These are phyloP conservation scores for Hesperia comma DNA, from an alignment of 2,888 invertebrate genomes.

Conservation along the genomic window DNA sequence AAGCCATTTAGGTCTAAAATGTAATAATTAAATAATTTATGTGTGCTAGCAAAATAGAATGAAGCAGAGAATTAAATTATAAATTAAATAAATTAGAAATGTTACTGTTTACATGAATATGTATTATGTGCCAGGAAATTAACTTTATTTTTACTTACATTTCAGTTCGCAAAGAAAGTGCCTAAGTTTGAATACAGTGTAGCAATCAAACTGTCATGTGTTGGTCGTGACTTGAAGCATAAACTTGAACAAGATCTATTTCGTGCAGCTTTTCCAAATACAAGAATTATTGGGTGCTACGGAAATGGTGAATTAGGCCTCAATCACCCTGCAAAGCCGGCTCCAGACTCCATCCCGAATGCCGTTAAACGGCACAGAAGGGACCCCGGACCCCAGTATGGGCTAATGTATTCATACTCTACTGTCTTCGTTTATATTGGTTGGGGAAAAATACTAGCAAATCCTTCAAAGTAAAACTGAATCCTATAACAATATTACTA, in stretches of 20 bases:
- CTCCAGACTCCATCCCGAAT: slow-evolving; percentile 39
- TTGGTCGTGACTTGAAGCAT: slow-evolving; percentile 71
- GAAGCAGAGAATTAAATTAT: too few relatives aligned
- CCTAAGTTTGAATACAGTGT: slow-evolving; percentile 71
- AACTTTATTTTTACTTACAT: background rate
- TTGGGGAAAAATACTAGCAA: slow-evolving; percentile 65
- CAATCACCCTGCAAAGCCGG: slow-evolving; percentile 58
- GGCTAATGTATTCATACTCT: slow-evolving; percentile 72
- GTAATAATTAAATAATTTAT: too few relatives aligned
- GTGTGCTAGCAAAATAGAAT: too few relatives aligned
- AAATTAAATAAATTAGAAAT: too few relatives aligned
- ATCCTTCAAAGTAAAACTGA: slow-evolving; percentile 7
- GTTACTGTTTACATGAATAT: too few relatives aligned
- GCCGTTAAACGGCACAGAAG: slow-evolving; percentile 51
- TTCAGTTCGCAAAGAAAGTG: slow-evolving; percentile 57
- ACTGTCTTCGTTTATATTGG: slow-evolving; percentile 76
- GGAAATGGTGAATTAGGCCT: slow-evolving; percentile 77
- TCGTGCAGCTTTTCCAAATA: slow-evolving; percentile 67
- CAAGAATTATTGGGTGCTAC: slow-evolving; percentile 70
- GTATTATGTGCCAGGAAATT: background rate
- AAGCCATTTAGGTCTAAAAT: too few relatives aligned
- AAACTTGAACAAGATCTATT: slow-evolving; percentile 68
- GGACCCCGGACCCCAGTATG: slow-evolving; percentile 54
- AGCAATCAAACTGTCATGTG: slow-evolving; percentile 72
- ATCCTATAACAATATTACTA: background rate